Conservation (phyloP, 2,888 invertebrate species). For the Stramonita haemastoma region DNA sequence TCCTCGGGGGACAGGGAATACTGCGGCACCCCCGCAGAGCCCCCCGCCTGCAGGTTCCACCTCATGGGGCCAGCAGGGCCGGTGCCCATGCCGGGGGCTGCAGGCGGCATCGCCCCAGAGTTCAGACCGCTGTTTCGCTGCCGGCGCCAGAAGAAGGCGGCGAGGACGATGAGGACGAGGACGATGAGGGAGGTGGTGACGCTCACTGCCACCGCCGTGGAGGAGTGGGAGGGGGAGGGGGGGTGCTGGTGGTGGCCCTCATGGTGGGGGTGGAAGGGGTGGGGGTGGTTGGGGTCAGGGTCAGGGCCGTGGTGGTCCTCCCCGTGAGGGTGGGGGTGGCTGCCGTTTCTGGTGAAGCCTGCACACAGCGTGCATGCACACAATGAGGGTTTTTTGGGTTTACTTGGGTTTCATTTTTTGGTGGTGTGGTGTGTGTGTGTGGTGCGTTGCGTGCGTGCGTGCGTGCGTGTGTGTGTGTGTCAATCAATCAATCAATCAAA, state of each 20-base stretch:
- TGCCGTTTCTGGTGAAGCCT: background rate
- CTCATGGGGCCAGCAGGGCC: background rate
- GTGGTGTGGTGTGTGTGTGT: background rate
- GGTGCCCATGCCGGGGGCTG: background rate
- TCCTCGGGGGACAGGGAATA: conserved; percentile 16
- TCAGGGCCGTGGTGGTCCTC: background rate
- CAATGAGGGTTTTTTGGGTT: background rate
- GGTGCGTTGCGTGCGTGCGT: background rate
- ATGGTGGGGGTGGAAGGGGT: background rate
- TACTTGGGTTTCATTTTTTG: background rate
- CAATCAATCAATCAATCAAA: too few relatives aligned
- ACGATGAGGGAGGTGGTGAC: conserved; percentile 12
- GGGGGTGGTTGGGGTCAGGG: background rate
- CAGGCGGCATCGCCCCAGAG: background rate
- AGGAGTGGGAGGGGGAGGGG: background rate
- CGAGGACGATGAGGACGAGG: conserved; percentile 9
- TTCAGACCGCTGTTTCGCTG: background rate
- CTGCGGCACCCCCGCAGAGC: background rate
- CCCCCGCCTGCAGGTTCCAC: background rate
- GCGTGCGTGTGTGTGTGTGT: too few relatives aligned
- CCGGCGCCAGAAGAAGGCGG: background rate
- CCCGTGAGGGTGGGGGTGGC: background rate
- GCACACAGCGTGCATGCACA: too few relatives aligned
- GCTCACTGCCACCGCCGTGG: background rate
- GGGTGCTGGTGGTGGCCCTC: background rate